A percentile compares a stretch with the other conserved stretches of the same genome.
These are phyloP conservation scores for Escarpia spicata DNA, from an alignment of 2,888 invertebrate genomes.

Conservation along the genomic window DNA sequence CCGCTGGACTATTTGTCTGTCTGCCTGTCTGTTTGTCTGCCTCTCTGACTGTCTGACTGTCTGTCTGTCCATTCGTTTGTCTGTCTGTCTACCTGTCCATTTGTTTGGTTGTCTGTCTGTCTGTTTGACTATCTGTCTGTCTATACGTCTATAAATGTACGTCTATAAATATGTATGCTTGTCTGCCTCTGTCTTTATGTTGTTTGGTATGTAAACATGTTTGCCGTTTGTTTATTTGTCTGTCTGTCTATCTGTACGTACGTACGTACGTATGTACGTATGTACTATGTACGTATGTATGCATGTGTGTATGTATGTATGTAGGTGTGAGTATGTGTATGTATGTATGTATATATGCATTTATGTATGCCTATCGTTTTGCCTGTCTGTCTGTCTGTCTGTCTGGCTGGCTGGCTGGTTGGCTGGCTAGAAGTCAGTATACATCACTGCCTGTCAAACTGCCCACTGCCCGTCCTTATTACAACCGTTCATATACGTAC, in stretches of 20 bases:
- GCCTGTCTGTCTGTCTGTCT: not conserved
- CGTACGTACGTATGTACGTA: conserved; percentile 23
- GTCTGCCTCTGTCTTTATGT: conserved; percentile 8
- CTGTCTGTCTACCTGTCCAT: too few species aligned
- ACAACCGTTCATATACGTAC: too few species aligned
- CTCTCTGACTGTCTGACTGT: too few species aligned
- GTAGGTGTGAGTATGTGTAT: not conserved
- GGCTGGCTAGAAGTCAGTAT: not conserved
- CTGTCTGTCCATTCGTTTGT: too few species aligned
- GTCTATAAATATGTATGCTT: too few species aligned
- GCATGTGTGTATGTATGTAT: not conserved
- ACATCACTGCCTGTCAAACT: not conserved
- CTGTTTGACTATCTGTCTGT: too few species aligned
- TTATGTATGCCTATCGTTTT: not conserved
- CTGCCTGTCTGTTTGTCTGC: too few species aligned
- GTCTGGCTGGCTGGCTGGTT: not conserved
- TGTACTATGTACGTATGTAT: conserved; percentile 22
- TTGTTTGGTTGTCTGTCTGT: too few species aligned
- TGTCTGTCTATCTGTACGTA: conserved; percentile 28
- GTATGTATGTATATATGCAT: conserved; percentile 9
- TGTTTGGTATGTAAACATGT: conserved; percentile 18
- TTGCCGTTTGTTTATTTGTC: not conserved
- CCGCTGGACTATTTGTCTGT: too few species aligned
- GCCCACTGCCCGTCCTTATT: not conserved
- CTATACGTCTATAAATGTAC: too few species aligned